Evolutionary conservation across 2,113 vertebrate species (phyloP).

Genomic region (Psittacara wagleri): DNA sequence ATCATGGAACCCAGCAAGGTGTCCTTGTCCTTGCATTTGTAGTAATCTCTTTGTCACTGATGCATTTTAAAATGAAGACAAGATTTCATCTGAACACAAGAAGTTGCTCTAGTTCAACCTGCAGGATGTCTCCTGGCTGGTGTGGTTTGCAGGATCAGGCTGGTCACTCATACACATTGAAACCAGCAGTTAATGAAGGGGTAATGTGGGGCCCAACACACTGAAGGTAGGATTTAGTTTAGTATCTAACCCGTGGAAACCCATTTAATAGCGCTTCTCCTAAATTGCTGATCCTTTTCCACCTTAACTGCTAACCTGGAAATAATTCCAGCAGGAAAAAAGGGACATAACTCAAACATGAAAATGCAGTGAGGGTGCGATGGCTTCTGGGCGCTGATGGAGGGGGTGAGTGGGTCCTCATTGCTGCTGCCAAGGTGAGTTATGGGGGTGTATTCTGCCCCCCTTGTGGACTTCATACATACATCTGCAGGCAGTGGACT

Average conservation of each 20-base stretch:
- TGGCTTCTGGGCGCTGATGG: background rate
- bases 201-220: background rate
- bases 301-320: background rate
- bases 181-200: background rate
- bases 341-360: background rate
- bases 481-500: background rate
- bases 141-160: background rate
- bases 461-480: background rate
- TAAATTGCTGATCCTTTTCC: background rate
- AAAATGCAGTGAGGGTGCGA: background rate
- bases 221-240: background rate
- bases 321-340: background rate
- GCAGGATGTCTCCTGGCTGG: background rate
- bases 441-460: background rate
- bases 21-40: background rate
- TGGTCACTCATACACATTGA: background rate
- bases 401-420: background rate
- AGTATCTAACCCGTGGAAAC: background rate
- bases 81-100: background rate
- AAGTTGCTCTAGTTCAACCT: background rate
- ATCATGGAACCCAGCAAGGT: background rate
- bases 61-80: background rate
- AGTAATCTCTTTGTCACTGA: background rate
- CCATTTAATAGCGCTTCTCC: background rate
- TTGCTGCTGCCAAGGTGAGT: fast-evolving